Evolutionary conservation across 2,888 invertebrate genomes (phyloP).

Genomic region (Mesoligia furuncula): DNA sequence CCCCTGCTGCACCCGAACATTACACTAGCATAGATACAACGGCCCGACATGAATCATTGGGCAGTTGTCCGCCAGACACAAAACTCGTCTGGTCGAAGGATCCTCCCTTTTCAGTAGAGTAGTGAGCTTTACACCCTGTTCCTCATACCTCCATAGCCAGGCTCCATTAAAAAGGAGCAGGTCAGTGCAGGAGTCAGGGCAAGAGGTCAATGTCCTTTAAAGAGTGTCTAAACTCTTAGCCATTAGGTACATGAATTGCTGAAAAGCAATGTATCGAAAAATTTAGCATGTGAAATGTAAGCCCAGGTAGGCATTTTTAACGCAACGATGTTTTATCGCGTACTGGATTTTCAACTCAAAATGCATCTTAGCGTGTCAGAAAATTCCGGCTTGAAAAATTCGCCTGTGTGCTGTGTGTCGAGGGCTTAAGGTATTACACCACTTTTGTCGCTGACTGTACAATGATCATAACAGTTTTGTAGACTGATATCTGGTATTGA

Average conservation of each 20-base stretch:
- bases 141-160: no score
- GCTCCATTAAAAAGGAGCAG: no score
- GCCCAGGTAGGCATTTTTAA: background rate
- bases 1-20: no score
- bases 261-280: background rate
- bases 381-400: background rate
- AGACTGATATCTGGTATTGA: slow-evolving; percentile 1
- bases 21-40: no score
- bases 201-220: background rate
- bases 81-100: no score
- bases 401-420: background rate
- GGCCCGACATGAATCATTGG: no score
- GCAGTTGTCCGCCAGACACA: no score
- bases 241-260: background rate
- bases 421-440: background rate
- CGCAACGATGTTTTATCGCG: background rate
- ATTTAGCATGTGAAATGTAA: background rate
- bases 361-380: background rate
- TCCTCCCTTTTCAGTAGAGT: no score
- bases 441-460: background rate
- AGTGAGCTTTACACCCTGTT: no score
- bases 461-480: background rate
- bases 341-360: background rate
- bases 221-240: background rate
- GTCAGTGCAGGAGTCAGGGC: no score